These are phyloP conservation scores for Papilio helenus DNA, from an alignment of 1,140 invertebrate species.

Conservation along the genomic window DNA sequence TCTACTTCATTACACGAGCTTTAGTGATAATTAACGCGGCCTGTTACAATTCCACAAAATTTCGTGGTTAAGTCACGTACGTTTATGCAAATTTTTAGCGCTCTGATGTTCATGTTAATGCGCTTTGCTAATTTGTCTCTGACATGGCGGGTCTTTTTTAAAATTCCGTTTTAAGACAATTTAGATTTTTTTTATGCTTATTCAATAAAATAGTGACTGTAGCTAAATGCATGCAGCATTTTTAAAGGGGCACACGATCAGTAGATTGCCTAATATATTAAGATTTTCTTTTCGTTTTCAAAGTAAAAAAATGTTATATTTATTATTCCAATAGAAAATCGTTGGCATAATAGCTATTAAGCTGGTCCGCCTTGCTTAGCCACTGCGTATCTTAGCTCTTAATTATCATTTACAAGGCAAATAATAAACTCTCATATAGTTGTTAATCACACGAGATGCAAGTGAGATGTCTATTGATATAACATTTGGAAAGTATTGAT, in stretches of 20 bases:
- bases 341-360: neutral
- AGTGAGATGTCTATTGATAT: constrained; percentile 24
- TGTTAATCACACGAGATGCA: constrained; percentile 34
- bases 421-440: constrained; percentile 36
- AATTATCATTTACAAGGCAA: neutral
- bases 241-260: too few relatives aligned
- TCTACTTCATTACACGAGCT: constrained; percentile 62
- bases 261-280: too few relatives aligned
- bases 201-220: neutral
- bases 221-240: neutral
- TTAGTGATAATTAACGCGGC: constrained; percentile 66
- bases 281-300: too few relatives aligned
- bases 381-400: neutral
- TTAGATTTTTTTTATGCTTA: neutral
- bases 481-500: constrained; percentile 52
- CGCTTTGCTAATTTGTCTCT: constrained; percentile 26
- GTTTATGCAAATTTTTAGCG: constrained; percentile 41
- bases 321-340: neutral
- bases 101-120: constrained; percentile 41
- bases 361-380: neutral
- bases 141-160: neutral
- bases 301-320: too few relatives aligned
- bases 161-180: neutral
- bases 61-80: constrained; percentile 42
- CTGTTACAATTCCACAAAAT: constrained; percentile 55